Percentiles rank a stretch among this genome's conserved stretches.
These are phyloP conservation scores for Drosophila kohkoa DNA, from an alignment of 1,140 invertebrate species.

Conservation along the genomic window DNA sequence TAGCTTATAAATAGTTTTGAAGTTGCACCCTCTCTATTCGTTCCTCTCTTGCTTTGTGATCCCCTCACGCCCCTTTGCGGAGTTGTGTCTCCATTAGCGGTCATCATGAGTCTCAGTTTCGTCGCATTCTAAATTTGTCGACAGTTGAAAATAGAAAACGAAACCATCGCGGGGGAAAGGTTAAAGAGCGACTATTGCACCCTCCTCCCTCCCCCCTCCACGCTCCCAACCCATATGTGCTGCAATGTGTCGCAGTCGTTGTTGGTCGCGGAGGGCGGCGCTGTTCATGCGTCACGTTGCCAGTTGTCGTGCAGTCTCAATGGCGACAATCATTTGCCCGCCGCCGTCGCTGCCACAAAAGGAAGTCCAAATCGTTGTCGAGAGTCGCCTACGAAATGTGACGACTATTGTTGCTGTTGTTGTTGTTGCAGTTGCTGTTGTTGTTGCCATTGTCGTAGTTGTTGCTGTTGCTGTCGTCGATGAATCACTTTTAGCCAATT, in stretches of 20 bases:
- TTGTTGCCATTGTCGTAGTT: constrained; percentile 5
- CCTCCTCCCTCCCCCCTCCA: not conserved
- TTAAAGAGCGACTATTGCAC: constrained; percentile 17
- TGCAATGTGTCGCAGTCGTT: constrained; percentile 7
- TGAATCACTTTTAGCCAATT: constrained; percentile 49
- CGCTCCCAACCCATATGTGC: not conserved
- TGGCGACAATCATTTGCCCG: constrained; percentile 37
- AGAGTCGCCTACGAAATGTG: constrained; percentile 51
- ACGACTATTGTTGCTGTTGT: constrained; percentile 26
- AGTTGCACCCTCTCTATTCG: not conserved
- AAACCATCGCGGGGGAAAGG: constrained; percentile 12
- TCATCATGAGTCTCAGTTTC: constrained; percentile 30
- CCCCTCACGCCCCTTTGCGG: no score
- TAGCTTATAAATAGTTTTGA: constrained; percentile 27
- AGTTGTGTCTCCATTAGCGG: constrained; percentile 35
- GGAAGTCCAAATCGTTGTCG: constrained; percentile 44
- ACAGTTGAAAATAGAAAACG: constrained; percentile 34
- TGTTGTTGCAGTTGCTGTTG: constrained; percentile 7
- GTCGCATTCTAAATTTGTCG: constrained; percentile 38
- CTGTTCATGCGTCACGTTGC: constrained; percentile 48
- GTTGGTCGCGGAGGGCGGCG: constrained; percentile 30
- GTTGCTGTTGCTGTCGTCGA: constrained; percentile 1
- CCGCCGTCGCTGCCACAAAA: constrained; percentile 33
- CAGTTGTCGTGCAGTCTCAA: constrained; percentile 53
- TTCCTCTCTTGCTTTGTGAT: not conserved